Conservation (phyloP, 2,797 vertebrate genomes). For the Scolopax rusticola region DNA sequence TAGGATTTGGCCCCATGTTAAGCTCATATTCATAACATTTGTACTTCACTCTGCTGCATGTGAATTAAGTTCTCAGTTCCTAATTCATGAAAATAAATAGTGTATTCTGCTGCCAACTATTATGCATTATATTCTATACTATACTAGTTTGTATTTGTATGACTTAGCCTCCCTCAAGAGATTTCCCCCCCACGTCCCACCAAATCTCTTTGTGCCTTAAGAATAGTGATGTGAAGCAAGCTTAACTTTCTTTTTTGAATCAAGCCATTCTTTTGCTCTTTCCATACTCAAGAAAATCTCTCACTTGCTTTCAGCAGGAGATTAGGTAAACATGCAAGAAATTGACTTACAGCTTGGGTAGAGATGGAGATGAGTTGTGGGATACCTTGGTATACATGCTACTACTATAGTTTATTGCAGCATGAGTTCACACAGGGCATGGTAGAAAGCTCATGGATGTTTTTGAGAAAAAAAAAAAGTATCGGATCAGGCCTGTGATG, state of each 20-base stretch:
- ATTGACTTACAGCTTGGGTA: background rate
- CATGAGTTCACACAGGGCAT: background rate
- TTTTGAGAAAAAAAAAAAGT: background rate
- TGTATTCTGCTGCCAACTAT: constrained; percentile 32
- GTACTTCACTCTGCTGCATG: background rate
- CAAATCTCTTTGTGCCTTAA: constrained; percentile 38
- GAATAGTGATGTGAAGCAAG: constrained; percentile 5
- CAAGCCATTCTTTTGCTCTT: background rate
- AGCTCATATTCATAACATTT: constrained; percentile 9
- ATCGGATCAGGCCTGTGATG: background rate
- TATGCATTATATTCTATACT: constrained; percentile 45
- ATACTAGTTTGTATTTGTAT: background rate
- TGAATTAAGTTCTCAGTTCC: constrained; percentile 28
- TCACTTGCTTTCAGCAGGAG: constrained; percentile 12
- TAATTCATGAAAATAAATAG: constrained; percentile 52
- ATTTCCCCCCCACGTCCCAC: background rate
- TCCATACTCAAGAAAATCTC: background rate
- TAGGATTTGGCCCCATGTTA: background rate
- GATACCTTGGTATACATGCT: background rate
- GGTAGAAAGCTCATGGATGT: background rate
- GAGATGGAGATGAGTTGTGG: background rate
- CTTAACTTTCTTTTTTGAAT: constrained; percentile 14
- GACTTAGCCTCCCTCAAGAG: background rate
- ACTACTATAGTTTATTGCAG: background rate
- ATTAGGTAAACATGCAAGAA: constrained; percentile 8